Evolutionary conservation across 2,113 vertebrate species (phyloP), one percentile per base, ranked within the genome.

Genomic region (Stomatorhinus ivindoensis): DNA sequence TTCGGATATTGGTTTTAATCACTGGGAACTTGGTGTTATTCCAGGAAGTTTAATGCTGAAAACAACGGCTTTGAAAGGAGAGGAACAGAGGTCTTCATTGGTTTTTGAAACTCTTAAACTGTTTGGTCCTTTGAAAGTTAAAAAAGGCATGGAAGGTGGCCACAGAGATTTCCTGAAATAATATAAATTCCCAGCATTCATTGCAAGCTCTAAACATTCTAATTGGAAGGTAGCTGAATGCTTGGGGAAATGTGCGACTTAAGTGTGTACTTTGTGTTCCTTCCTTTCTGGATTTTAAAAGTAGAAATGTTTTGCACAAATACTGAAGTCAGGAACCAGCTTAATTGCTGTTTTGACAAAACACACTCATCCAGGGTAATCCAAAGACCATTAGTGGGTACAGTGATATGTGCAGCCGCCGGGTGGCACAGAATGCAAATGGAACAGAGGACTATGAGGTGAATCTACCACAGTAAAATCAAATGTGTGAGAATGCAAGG

Each of bases 331-430:
- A 10, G 73, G 73, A 80, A 80, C 73, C 1, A 2, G 13, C 73
- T 80, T 80, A 80, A 80, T 80, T 80, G 73, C 73, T 42, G 73
- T 80, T 80, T 80, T 80, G 73, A 80, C 35, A 80, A 42, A 80
- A 80, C 73, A 80, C 73, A 42, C 31, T 42, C 21, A 19, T 80
- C 73, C 35, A 42, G 17, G 35, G 73, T 80, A 80, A 80, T 80
- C 3, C 35, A 80, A 80, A 80, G 73, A 42, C 35, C 73, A 80
- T 80, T 80, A 80, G 31, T 80, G 31, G 73, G 73, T 42, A 17
- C 73, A 13, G 31, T 42, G 35, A 80, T 42, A 42, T 13, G 73
- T 35, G 31, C 1, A n/a, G 69, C 11, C 39, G 35, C 35, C 2
- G 35, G 27, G 15, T 35, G 5, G 35, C 73, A 80, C 73, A 42